Evolutionary conservation across 2,888 invertebrate genomes (phyloP).

Genomic region (Nephrotoma appendiculata): DNA sequence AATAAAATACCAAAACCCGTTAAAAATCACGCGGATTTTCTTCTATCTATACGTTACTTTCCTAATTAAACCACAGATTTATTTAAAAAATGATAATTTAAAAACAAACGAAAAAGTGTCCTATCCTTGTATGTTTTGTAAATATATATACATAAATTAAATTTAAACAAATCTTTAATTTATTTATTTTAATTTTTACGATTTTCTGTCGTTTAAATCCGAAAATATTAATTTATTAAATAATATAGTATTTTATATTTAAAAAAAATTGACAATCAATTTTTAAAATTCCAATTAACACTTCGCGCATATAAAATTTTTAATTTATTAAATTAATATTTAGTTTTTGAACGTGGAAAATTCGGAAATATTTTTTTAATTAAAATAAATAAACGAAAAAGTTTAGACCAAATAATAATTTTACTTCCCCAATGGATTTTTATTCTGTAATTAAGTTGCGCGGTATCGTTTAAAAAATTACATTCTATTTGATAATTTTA

Average conservation of each 20-base stretch:
- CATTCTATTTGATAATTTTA: background rate
- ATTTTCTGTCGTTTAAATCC: background rate
- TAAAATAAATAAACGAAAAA: background rate
- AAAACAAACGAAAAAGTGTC: background rate
- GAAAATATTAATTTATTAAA: background rate
- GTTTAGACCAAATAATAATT: background rate
- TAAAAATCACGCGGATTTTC: background rate
- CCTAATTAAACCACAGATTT: background rate
- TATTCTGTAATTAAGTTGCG: background rate
- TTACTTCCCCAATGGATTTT: background rate
- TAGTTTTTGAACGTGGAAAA: background rate
- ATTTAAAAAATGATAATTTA: background rate
- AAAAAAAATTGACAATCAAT: background rate
- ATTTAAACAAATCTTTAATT: background rate
- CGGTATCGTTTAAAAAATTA: background rate
- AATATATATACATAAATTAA: background rate
- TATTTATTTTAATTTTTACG: background rate
- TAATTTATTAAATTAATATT: background rate
- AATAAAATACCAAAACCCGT: background rate
- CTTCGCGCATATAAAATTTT: background rate
- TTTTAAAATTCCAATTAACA: background rate
- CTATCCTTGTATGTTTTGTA: background rate
- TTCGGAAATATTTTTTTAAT: background rate
- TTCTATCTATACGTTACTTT: background rate
- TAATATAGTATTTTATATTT: background rate